Conservation (phyloP, 2,113 vertebrate species). For the Haplochromis burtoni region DNA sequence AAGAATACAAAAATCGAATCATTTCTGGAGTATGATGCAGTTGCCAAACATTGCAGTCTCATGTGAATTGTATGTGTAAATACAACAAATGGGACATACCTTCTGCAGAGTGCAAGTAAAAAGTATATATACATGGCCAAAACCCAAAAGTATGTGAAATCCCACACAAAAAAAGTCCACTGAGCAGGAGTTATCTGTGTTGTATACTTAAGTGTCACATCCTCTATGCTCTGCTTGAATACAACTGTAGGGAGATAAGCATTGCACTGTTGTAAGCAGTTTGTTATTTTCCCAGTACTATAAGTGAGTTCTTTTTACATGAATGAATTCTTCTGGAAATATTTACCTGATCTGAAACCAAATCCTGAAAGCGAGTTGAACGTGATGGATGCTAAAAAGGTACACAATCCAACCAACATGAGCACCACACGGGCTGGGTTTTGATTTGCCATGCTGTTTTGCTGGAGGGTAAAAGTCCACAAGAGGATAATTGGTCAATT, state of each 20-base stretch:
- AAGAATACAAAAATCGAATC: background rate
- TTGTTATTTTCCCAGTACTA: background rate
- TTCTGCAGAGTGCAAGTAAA: slow-evolving; percentile 50
- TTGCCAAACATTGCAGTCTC: background rate
- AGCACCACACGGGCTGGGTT: slow-evolving; percentile 4
- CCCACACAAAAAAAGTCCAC: slow-evolving; percentile 62
- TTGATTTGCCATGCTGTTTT: slow-evolving; percentile 12
- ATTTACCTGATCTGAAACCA: slow-evolving; percentile 39
- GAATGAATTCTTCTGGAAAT: background rate
- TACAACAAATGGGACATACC: slow-evolving; percentile 17
- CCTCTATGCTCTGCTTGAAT: slow-evolving; percentile 49
- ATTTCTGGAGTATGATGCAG: background rate
- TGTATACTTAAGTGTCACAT: slow-evolving; percentile 39
- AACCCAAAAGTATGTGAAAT: slow-evolving; percentile 51
- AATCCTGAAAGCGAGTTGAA: slow-evolving; percentile 42
- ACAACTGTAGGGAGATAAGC: slow-evolving; percentile 11
- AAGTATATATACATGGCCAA: slow-evolving; percentile 51
- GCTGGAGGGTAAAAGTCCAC: background rate
- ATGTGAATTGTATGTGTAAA: background rate
- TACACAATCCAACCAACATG: slow-evolving; percentile 33
- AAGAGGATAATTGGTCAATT: background rate
- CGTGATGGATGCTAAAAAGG: slow-evolving; percentile 7
- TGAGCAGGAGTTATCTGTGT: slow-evolving; percentile 48
- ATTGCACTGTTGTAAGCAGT: background rate
- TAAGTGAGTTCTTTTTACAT: background rate